Conservation (phyloP, 2,888 invertebrate genomes). For the Nysson spinosus region DNA sequence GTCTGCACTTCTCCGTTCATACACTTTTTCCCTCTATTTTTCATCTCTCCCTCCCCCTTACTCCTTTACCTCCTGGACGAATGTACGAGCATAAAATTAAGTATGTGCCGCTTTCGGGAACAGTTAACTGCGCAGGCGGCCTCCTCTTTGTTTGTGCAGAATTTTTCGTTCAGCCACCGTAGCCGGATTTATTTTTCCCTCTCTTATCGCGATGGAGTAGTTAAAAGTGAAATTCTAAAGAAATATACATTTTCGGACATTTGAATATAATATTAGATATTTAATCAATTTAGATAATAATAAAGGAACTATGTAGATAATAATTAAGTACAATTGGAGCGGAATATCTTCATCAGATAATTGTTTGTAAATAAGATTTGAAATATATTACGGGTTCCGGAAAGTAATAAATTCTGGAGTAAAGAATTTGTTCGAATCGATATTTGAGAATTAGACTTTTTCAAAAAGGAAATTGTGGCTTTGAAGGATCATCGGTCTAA, state of each 20-base stretch:
- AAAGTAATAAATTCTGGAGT: no score
- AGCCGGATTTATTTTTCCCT: not conserved
- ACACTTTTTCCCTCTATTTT: constrained; percentile 36
- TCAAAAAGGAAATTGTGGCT: no score
- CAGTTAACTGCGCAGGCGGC: constrained; percentile 41
- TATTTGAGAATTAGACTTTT: no score
- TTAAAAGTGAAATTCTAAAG: not conserved
- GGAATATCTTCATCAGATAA: no score
- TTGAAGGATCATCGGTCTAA: no score
- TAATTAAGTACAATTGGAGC: no score
- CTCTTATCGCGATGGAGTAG: constrained; percentile 5
- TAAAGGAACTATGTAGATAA: no score
- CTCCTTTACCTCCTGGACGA: constrained; percentile 27
- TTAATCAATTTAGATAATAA: no score
- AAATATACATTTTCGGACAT: not conserved
- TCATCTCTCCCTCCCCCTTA: constrained; percentile 22
- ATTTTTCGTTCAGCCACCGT: constrained; percentile 16
- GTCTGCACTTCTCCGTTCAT: constrained; percentile 53
- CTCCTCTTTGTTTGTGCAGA: constrained; percentile 39
- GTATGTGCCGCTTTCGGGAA: constrained; percentile 44
- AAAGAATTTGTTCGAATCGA: no score
- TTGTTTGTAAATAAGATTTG: no score
- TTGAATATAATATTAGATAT: no score
- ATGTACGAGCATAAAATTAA: constrained; percentile 54
- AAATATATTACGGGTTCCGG: no score